Percentiles rank a stretch among this genome's conserved stretches.
Evolutionary conservation across 2,888 invertebrate genomes (phyloP).

Genomic region (Brenthis hecate): DNA sequence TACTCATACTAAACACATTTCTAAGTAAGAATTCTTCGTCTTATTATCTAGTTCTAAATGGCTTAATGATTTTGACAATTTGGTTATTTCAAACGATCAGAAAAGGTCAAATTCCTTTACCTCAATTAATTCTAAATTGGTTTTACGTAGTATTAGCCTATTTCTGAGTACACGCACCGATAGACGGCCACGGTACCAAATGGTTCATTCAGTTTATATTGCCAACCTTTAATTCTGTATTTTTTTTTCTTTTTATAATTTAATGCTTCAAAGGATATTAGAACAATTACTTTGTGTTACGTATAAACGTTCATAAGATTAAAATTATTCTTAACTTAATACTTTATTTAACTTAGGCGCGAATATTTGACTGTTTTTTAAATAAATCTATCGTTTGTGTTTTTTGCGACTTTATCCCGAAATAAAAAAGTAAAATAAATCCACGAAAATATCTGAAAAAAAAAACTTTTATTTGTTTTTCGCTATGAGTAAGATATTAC

Average conservation of each 20-base stretch:
- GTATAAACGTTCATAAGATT: no score
- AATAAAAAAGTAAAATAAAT: no score
- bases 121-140: slow-evolving; percentile 11
- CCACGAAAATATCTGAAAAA: no score
- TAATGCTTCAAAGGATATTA: background rate
- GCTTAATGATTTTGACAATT: slow-evolving; percentile 6
- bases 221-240: background rate
- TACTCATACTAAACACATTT: no score
- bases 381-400: no score
- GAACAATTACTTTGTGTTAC: background rate
- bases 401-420: no score
- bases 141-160: slow-evolving; percentile 14
- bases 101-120: slow-evolving; percentile 15
- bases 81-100: slow-evolving; percentile 8
- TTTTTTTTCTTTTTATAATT: slow-evolving; percentile 3
- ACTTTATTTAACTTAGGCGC: no score
- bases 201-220: background rate
- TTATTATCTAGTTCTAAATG: background rate
- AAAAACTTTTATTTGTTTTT: background rate
- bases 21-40: no score
- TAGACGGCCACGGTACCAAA: background rate
- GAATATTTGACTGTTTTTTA: no score
- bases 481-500: no score
- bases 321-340: no score
- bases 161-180: slow-evolving; percentile 13